A percentile compares a stretch with the other conserved stretches of the same genome.
These are phyloP conservation scores for Corythaeola cristata DNA, from an alignment of 2,113 vertebrate species.

Conservation along the genomic window DNA sequence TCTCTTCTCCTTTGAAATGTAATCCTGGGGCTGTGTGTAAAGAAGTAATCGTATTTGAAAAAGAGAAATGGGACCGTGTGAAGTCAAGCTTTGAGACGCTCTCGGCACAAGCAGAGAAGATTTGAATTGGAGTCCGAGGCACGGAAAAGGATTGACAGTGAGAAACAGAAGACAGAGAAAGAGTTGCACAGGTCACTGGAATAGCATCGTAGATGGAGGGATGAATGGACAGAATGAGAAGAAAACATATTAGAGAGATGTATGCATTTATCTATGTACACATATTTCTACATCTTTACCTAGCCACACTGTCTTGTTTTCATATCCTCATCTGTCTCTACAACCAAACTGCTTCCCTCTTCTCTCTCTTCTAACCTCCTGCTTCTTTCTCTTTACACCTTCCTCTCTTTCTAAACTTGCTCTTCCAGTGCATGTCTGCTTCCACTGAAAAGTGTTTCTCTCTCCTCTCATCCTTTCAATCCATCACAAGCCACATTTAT, in stretches of 20 bases:
- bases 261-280: neutral
- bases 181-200: neutral
- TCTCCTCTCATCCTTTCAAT: neutral
- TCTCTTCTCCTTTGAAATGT: slow-evolving; percentile 17
- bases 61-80: neutral
- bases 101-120: neutral
- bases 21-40: slow-evolving; percentile 32
- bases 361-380: neutral
- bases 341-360: neutral
- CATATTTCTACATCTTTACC: neutral
- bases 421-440: neutral
- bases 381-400: neutral
- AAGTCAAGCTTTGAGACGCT: neutral
- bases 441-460: neutral
- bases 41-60: slow-evolving; percentile 4
- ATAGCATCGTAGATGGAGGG: neutral
- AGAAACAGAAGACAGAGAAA: neutral
- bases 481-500: neutral
- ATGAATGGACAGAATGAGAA: neutral
- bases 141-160: neutral
- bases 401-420: neutral
- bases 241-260: neutral
- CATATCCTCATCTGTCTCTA: neutral
- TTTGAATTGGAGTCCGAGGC: neutral
- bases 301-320: neutral